Evolutionary conservation across 2,888 invertebrate genomes (phyloP).

Genomic region (Campoletis raptor): DNA sequence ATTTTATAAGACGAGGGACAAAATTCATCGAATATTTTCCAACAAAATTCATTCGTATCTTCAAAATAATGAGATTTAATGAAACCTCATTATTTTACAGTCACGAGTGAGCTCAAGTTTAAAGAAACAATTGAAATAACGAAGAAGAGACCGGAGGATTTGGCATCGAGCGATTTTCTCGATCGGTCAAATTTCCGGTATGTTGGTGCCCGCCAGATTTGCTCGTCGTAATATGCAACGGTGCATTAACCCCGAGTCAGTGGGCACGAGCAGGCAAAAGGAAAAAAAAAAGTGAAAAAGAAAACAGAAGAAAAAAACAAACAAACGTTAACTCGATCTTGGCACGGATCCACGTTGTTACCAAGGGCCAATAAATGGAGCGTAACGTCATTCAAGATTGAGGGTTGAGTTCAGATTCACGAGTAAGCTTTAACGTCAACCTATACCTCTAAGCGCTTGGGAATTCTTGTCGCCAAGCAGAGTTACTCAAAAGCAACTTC

Average conservation of each 20-base stretch:
- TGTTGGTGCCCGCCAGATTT: slow-evolving; percentile 24
- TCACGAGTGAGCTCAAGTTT: not conserved
- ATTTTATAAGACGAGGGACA: not conserved
- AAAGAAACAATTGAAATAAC: slow-evolving; percentile 1
- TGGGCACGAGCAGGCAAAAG: not conserved
- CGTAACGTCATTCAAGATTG: slow-evolving; percentile 71
- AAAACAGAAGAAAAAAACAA: slow-evolving; percentile 1
- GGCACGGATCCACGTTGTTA: slow-evolving; percentile 76
- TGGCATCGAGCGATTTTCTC: slow-evolving; percentile 37
- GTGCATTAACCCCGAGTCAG: slow-evolving; percentile 30
- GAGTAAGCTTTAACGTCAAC: slow-evolving; percentile 24
- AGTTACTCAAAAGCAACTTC: slow-evolving; percentile 18
- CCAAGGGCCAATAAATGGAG: slow-evolving; percentile 73
- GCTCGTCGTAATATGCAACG: slow-evolving; percentile 31
- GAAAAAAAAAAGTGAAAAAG: not conserved
- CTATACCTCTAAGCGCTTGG: slow-evolving; percentile 20
- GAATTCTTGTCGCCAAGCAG: slow-evolving; percentile 33
- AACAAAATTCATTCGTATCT: not conserved
- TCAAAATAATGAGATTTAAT: not conserved
- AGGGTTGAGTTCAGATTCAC: slow-evolving; percentile 64
- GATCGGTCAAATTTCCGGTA: slow-evolving; percentile 39
- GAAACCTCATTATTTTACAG: not conserved
- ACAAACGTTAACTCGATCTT: slow-evolving; percentile 73
- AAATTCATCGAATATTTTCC: slow-evolving; percentile 9
- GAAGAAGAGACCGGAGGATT: not conserved